Evolutionary conservation across 1,140 invertebrate species (phyloP), one percentile per base, ranked within the genome.

Genomic region (Drosophila grimshawi): DNA sequence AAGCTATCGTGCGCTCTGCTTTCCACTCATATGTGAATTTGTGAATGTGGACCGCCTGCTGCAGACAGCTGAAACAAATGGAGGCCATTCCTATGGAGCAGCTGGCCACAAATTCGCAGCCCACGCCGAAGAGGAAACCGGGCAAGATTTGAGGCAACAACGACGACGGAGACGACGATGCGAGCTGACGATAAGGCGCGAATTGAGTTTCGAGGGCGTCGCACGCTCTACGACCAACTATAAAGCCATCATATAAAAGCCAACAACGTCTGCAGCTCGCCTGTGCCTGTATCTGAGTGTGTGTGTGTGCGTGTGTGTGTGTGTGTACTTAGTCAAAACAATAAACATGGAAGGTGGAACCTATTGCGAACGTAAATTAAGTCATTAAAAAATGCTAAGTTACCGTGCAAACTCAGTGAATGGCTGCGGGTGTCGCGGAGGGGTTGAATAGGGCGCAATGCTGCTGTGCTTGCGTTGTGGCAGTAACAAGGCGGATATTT

Each of bases 291-390:
- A 19, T 49, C 32, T 51, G 45, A 33, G 35, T 51, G 8, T 41
- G 29, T 57, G 45, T 43, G 27, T 60, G 27, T n/a, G n/a, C 64
- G 32, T 43, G 27, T 64, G 30, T n/a, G n/a, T 67, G 32, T 64
- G 11, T 69, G 68, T 75, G 85, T 83, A 85, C 80, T 85, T 85
- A 89, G 85, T 72, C 77, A 90, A 89, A 89, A 89, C 81, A 90
- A 90, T 90, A 90, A 90, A 86, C 86, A 80, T 78, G 78, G 85
- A 89, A 90, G 85, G 85, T 89, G 86, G 86, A 76, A 86, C 85
- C 85, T 86, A 86, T 90, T 89, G 85, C 81, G 76, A 90, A 89
- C 86, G 81, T 89, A 89, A 89, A 89, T 89, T 89, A 89, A 89
- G 85, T 89, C 85, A 90, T 89, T 89, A 89, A 90, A 86, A 90